These are phyloP conservation scores for Rhagophthalmus giganteus DNA, from an alignment of 2,888 invertebrate genomes.

Conservation along the genomic window DNA sequence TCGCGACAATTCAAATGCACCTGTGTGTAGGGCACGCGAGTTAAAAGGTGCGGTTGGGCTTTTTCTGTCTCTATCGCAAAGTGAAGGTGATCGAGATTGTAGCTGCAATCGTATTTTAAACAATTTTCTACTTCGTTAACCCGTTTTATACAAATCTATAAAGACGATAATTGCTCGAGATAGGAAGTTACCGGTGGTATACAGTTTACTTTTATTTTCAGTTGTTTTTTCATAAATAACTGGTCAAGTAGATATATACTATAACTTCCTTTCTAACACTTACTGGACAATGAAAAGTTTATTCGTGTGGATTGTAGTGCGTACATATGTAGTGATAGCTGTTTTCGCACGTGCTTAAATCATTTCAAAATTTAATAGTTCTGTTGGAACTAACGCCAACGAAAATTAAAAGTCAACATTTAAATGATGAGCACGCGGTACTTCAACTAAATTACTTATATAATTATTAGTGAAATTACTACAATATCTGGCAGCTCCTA, in stretches of 20 bases:
- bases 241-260: constrained; percentile 9
- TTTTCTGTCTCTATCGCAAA: constrained; percentile 31
- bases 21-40: constrained; percentile 16
- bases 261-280: constrained; percentile 23
- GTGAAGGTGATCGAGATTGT: constrained; percentile 44
- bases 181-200: constrained; percentile 22
- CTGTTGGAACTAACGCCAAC: neutral
- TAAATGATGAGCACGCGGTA: too few relatives aligned
- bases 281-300: constrained; percentile 19
- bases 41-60: constrained; percentile 25
- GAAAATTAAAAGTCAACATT: neutral
- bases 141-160: constrained; percentile 19
- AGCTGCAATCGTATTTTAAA: constrained; percentile 26
- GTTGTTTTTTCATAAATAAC: constrained; percentile 24
- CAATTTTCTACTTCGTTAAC: constrained; percentile 24
- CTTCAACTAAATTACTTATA: neutral
- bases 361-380: neutral
- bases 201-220: constrained; percentile 29
- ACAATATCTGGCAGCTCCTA: neutral
- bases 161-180: constrained; percentile 19
- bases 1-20: constrained; percentile 11
- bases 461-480: neutral
- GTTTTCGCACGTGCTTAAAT: too few relatives aligned
- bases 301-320: neutral
- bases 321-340: neutral